A percentile compares a stretch with the other conserved stretches of the same genome.
These are phyloP conservation scores for Arctia plantaginis DNA, from an alignment of 2,888 invertebrate genomes.

Conservation along the genomic window DNA sequence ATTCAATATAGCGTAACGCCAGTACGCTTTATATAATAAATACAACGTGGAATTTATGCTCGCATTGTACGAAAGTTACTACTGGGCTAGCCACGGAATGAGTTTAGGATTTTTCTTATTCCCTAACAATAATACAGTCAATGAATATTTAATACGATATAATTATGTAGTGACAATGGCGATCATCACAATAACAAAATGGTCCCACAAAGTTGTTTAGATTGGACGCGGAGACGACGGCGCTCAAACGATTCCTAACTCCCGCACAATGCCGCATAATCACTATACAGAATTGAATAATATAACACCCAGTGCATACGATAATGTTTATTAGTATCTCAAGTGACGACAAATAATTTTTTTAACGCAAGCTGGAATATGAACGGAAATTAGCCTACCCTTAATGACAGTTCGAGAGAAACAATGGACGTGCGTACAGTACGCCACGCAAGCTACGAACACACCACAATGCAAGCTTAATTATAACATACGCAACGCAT, in stretches of 20 bases:
- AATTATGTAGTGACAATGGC: conserved; percentile 34
- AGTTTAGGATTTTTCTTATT: neutral
- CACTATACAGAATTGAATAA: conserved; percentile 59
- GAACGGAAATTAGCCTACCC: conserved; percentile 72
- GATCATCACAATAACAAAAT: conserved; percentile 38
- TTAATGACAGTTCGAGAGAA: conserved; percentile 66
- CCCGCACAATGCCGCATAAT: conserved; percentile 35
- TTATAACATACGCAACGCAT: conserved; percentile 6
- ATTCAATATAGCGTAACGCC: conserved; percentile 75
- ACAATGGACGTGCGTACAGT: conserved; percentile 37
- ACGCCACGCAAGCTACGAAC: conserved; percentile 46
- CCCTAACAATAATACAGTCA: neutral
- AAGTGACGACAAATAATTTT: conserved; percentile 69
- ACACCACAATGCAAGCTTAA: conserved; percentile 35
- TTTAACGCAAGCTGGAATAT: conserved; percentile 77
- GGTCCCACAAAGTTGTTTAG: conserved; percentile 38
- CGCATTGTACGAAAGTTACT: conserved; percentile 37
- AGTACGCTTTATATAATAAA: conserved; percentile 62
- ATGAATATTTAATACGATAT: conserved; percentile 1
- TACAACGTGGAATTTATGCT: conserved; percentile 37
- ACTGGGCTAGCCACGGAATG: neutral
- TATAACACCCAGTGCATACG: conserved; percentile 82
- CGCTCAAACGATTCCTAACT: conserved; percentile 7
- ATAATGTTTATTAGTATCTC: conserved; percentile 76
- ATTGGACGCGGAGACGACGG: conserved; percentile 18